phyloP scores from a whole-genome alignment of 2,797 vertebrate genomes.

The Anisognathus igniventris region DNA sequence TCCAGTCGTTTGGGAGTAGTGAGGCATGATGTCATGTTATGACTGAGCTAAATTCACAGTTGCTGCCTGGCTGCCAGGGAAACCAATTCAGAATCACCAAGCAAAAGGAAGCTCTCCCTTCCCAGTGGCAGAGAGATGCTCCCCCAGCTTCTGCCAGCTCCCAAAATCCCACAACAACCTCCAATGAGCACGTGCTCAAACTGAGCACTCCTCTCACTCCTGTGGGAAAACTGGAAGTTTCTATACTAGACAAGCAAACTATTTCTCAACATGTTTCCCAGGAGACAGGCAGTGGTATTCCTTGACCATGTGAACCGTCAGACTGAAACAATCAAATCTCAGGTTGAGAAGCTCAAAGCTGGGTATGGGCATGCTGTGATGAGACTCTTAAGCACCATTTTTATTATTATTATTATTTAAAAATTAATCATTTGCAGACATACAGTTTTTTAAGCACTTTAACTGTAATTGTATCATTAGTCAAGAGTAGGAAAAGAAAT shows the following conservation, averaged over 20 bases:
- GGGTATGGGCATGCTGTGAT: background rate
- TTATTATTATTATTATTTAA: background rate
- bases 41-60: constrained; percentile 23
- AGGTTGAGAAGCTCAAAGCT: background rate
- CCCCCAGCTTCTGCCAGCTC: background rate
- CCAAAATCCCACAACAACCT: background rate
- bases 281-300: background rate
- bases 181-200: background rate
- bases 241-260: background rate
- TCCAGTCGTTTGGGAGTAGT: background rate
- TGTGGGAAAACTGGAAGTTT: background rate
- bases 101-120: background rate
- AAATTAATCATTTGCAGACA: background rate
- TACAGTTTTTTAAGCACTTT: background rate
- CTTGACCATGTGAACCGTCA: background rate
- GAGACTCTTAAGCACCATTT: background rate
- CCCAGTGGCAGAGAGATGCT: background rate
- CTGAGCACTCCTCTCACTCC: background rate
- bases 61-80: constrained; percentile 31
- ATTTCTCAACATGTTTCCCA: background rate
- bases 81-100: background rate
- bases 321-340: background rate
- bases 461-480: background rate
- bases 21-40: constrained; percentile 3
- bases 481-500: background rate